Conservation (phyloP, 2,888 invertebrate species). For the Vannuccia rotundouncinata region DNA sequence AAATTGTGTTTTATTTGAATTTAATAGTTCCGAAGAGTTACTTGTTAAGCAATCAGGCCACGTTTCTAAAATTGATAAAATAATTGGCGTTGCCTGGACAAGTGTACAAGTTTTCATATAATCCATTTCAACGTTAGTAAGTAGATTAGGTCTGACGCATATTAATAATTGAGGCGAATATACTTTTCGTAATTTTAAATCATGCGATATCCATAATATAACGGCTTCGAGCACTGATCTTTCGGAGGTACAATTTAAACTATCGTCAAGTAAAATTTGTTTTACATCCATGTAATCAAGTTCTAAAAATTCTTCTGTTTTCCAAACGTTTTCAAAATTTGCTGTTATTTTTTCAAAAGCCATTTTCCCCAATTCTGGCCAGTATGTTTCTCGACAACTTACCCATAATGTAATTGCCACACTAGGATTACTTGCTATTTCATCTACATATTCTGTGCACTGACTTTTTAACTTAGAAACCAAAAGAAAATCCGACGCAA, state of each 20-base stretch:
- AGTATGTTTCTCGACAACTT: constrained; percentile 28
- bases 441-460: constrained; percentile 24
- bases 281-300: constrained; percentile 29
- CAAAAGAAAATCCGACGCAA: constrained; percentile 36
- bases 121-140: background rate
- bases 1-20: background rate
- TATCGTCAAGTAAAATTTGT: constrained; percentile 32
- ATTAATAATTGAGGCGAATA: constrained; percentile 1
- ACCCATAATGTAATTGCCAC: constrained; percentile 33
- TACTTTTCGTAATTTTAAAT: background rate
- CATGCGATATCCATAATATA: background rate
- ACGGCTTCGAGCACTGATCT: constrained; percentile 29
- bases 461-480: constrained; percentile 25
- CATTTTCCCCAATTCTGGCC: constrained; percentile 37
- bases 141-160: constrained; percentile 15
- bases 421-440: constrained; percentile 30
- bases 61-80: background rate
- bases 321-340: constrained; percentile 30
- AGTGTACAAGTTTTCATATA: no score
- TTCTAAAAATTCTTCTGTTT: constrained; percentile 21
- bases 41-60: background rate
- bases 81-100: no score
- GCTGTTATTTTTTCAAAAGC: constrained; percentile 35
- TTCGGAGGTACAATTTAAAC: constrained; percentile 31
- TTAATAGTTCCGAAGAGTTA: background rate